Base-by-base conservation (phyloP, 2,797 vertebrate genomes). In the Spinus pinus region DNA sequence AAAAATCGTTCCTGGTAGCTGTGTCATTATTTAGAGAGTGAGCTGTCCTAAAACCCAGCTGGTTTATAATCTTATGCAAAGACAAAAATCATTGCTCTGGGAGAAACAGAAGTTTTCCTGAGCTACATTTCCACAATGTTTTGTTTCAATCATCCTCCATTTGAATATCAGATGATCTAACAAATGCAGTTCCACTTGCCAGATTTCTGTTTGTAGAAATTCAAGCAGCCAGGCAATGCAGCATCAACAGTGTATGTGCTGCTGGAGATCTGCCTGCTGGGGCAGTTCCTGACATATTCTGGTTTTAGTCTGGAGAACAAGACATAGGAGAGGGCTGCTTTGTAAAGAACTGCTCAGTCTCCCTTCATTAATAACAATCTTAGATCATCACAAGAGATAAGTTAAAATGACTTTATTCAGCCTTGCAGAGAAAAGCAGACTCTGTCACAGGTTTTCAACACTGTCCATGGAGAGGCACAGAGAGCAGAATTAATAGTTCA, bases 201-300 rank as follows among this genome's bases (percentile, higher is more conserved):
- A 90, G 69, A 51, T 90, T 89, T 93, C 61, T 88, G 56, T 94
- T 90, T 88, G 49, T 53, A 35, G 57, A 44, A 85, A 85, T 60
- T 54, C 62, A 70, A 91, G 18, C 51, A 93, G 71, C 28, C 75
- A 85, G 72, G 75, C 75, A 24, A 3, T 77, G 71, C 72, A 95
- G 82, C 69, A 90, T 18, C 95, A 91, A 86, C 82, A 96, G 86
- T 8, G 8, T 42, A 23, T 90, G 85, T 3, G 75, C 53, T 73
- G 46, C 60, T 90, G 92, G 72, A 91, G 74, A 78, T 44, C 19
- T 78, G 74, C 82, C 82, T 90, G 69, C 10, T 30, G 46, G 57
- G 57, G n/a, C 71, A 44, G 60, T 46, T 67, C 41, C 22, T 83
- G 60, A 35, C 12, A 33, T 23, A 12, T 13, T 35, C 11, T 41